Base-by-base conservation (phyloP, 2,888 invertebrate genomes). In the Stenodera caucasica region DNA sequence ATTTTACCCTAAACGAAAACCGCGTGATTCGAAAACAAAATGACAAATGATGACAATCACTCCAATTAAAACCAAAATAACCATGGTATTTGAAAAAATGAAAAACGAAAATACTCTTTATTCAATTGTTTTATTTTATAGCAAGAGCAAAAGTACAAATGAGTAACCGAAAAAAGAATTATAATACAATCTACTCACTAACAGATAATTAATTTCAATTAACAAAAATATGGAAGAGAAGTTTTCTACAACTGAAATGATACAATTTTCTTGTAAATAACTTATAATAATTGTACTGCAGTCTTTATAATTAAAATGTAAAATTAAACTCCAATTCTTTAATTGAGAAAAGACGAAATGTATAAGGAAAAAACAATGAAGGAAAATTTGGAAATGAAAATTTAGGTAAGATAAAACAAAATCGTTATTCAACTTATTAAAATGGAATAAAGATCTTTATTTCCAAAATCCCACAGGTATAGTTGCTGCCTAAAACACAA, bases 361-460 rank as follows among this genome's bases (percentile, higher is more conserved):
- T 9, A 9, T 14, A 15, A 45, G 9, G 3, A 21, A 12, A 2
- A 40, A 18, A 5, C n/a, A n/a, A n/a, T n/a, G n/a, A n/a, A 30
- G 30, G 8, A 30, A 30, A 30, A 7, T 30, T 8, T 30, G 9
- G 30, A 30, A 5, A 30, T 15, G 45, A 18, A 21, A 45, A 45
- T 6, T 45, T 6, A n/a, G 45, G 21, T 11, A n/a, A 23, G 21
- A 0, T 5, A n/a, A 45, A 45, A 12, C 21, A 70, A 72, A 78
- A 77, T 75, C 75, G 76, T 75, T 72, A 72, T 64, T 70, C 67
- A 69, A 63, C 59, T 72, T 72, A 71, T 72, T 74, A 74, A 75
- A 75, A 74, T 74, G 77, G 76, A 77, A 77, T 66, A 76, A 74
- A 72, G 77, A 75, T 77, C 75, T 78, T 78, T 78, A 78, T 78